A percentile compares a stretch with the other conserved stretches of the same genome.
Conservation (phyloP, 2,113 vertebrate genomes). For the Centropristis striata region DNA sequence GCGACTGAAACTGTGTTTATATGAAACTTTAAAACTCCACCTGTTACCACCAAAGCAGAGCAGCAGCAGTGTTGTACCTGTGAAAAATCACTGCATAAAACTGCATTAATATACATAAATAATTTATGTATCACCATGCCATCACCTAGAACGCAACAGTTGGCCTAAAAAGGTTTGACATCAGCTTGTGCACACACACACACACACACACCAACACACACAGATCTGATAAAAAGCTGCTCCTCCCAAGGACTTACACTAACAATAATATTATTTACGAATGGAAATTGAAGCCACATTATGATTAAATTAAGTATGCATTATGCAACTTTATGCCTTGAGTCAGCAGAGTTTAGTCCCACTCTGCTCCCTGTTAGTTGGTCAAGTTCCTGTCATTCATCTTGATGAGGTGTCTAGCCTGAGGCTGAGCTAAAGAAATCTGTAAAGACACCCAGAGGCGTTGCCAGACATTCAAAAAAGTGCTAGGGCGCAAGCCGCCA, state of each 20-base stretch:
- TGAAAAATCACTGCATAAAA: conserved; percentile 60
- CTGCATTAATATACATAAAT: conserved; percentile 43
- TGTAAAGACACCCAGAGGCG: conserved; percentile 36
- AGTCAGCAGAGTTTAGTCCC: conserved; percentile 5
- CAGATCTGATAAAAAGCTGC: not conserved
- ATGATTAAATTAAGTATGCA: conserved; percentile 17
- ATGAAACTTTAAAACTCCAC: conserved; percentile 24
- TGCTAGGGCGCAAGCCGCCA: not conserved
- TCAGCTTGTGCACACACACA: not conserved
- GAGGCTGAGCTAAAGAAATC: conserved; percentile 44
- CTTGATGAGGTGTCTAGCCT: conserved; percentile 35
- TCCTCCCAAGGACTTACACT: not conserved
- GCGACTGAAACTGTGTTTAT: not conserved
- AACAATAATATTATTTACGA: conserved; percentile 6
- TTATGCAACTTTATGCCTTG: not conserved
- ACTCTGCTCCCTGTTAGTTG: conserved; percentile 4
- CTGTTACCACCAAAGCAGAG: conserved; percentile 11
- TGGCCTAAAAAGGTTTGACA: conserved; percentile 26
- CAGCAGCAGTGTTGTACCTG: conserved; percentile 25
- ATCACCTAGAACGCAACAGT: conserved; percentile 19
- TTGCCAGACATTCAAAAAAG: conserved; percentile 11
- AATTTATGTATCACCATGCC: conserved; percentile 13
- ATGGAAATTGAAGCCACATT: conserved; percentile 1
- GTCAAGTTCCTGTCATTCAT: conserved; percentile 46
- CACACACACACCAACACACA: not conserved